These are phyloP conservation scores for Pipra filicauda DNA, from an alignment of 2,113 vertebrate species.

Conservation along the genomic window DNA sequence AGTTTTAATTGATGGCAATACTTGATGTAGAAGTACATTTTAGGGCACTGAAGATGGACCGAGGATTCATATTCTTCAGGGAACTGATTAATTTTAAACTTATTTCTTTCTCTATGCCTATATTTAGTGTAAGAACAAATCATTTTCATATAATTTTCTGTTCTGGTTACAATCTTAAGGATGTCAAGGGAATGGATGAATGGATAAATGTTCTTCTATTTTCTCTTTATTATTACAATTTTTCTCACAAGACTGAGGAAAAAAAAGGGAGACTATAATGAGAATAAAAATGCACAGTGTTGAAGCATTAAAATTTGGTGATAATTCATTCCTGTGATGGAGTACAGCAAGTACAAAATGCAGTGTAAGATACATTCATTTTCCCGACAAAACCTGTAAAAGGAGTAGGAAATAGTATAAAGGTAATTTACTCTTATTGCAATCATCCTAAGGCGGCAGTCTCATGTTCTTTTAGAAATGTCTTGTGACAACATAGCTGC, in stretches of 20 bases:
- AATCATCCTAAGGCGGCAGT: not conserved
- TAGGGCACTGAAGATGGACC: conserved; percentile 33
- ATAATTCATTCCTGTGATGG: conserved; percentile 66
- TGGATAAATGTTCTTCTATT: conserved; percentile 69
- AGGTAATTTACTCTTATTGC: conserved; percentile 48
- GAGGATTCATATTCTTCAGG: conserved; percentile 36
- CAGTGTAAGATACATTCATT: conserved; percentile 31
- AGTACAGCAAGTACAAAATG: conserved; percentile 39
- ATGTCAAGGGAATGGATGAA: conserved; percentile 66
- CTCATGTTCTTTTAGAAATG: not conserved
- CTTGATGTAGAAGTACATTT: conserved; percentile 14
- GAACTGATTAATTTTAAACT: conserved; percentile 61
- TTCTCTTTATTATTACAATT: conserved; percentile 72
- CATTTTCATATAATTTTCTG: conserved; percentile 66
- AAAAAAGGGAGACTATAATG: conserved; percentile 59
- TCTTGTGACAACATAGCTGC: not conserved
- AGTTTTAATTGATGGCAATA: conserved; percentile 28
- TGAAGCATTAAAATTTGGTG: conserved; percentile 51
- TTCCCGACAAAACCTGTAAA: conserved; percentile 39
- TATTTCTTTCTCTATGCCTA: conserved; percentile 59
- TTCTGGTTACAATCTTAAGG: conserved; percentile 63
- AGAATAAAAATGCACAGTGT: conserved; percentile 59
- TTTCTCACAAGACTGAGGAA: conserved; percentile 59
- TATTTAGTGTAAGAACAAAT: conserved; percentile 68
- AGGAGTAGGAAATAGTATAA: conserved; percentile 38